phyloP scores from a whole-genome alignment of 2,888 invertebrate species.

The Listrodromus nycthemerus region DNA sequence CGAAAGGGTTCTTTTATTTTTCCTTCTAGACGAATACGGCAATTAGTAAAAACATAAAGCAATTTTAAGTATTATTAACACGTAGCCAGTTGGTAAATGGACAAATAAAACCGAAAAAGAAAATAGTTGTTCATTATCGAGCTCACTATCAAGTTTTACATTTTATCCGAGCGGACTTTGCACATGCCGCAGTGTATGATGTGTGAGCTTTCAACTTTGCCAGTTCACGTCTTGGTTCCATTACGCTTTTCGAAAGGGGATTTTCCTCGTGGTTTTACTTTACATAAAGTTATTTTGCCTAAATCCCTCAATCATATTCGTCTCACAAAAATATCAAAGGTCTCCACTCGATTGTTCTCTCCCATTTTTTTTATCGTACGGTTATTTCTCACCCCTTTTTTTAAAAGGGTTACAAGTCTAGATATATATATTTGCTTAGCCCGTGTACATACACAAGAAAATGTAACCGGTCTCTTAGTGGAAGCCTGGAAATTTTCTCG shows the following conservation, averaged over 20 bases:
- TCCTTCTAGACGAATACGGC: conserved; percentile 6
- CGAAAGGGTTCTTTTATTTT: not conserved
- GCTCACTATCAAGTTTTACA: too few species aligned
- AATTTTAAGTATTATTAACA: too few species aligned
- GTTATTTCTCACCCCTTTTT: not conserved
- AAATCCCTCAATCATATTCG: conserved; percentile 26
- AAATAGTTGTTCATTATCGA: too few species aligned
- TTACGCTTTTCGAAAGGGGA: conserved; percentile 25
- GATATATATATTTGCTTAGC: not conserved
- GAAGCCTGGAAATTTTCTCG: not conserved
- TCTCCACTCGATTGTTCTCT: not conserved
- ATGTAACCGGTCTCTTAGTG: not conserved
- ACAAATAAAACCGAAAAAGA: too few species aligned
- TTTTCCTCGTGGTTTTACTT: conserved; percentile 7
- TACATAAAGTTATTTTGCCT: conserved; percentile 36
- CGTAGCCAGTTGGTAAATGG: too few species aligned
- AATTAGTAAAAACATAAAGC: conserved; percentile 37
- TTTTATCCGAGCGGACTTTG: too few species aligned
- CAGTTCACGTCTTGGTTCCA: not conserved
- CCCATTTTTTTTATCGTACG: not conserved
- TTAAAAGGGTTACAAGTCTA: not conserved
- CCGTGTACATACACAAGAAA: not conserved
- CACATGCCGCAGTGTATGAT: not conserved
- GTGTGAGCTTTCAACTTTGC: not conserved
- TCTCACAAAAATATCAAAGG: not conserved